Percentiles rank a stretch among this genome's conserved stretches.
These are phyloP conservation scores for Sandelia bainsii DNA, from an alignment of 2,797 vertebrate genomes.

Conservation along the genomic window DNA sequence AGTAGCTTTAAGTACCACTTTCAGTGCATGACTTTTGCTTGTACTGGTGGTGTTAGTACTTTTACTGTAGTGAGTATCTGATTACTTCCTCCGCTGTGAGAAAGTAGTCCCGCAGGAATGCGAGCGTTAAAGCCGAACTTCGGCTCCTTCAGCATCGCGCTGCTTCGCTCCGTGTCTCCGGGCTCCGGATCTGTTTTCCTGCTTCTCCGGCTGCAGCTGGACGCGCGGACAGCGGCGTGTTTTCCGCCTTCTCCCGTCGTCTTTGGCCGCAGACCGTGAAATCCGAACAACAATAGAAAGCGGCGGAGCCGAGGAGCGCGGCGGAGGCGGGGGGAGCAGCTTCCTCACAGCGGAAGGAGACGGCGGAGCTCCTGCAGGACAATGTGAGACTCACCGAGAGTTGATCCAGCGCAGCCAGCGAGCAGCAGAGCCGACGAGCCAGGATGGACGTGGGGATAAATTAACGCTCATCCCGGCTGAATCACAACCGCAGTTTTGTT, in stretches of 20 bases:
- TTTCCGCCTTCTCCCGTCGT: slow-evolving; percentile 27
- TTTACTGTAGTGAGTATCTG: not conserved
- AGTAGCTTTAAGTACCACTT: no score
- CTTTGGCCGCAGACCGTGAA: slow-evolving; percentile 43
- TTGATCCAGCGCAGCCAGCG: slow-evolving; percentile 44
- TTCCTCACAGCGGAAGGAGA: slow-evolving; percentile 85
- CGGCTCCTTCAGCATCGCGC: not conserved
- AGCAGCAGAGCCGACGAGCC: slow-evolving; percentile 22
- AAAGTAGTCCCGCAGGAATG: slow-evolving; percentile 80
- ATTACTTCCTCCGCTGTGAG: slow-evolving; percentile 35
- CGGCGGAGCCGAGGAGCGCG: slow-evolving; percentile 27
- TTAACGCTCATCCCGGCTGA: slow-evolving; percentile 8
- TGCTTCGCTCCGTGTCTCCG: not conserved
- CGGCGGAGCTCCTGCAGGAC: slow-evolving; percentile 81
- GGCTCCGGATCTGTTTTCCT: not conserved
- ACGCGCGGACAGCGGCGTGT: not conserved
- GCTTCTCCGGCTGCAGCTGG: not conserved
- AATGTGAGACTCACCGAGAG: slow-evolving; percentile 75
- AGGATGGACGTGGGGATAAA: slow-evolving; percentile 67
- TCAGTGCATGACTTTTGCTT: no score
- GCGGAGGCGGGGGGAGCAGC: slow-evolving; percentile 62
- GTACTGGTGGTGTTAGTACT: not conserved
- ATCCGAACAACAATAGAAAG: slow-evolving; percentile 77
- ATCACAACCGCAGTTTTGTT: slow-evolving; percentile 1
- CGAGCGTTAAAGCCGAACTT: slow-evolving; percentile 40